phyloP scores from a whole-genome alignment of 2,888 invertebrate species.

The Sesamia inferens region DNA sequence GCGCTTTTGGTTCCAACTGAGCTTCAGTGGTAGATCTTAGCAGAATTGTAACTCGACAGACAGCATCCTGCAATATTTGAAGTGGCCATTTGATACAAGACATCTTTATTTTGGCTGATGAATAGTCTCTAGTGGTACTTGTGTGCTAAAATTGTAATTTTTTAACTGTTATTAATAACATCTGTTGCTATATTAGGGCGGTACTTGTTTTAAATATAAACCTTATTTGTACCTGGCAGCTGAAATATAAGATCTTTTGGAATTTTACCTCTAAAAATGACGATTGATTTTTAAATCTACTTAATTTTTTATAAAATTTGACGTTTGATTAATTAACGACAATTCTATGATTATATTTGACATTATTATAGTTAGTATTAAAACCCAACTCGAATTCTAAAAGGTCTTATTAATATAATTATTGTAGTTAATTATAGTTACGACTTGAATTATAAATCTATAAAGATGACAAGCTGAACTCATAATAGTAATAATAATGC shows the following conservation, averaged over 20 bases:
- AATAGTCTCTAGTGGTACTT: slow-evolving; percentile 26
- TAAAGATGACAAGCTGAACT: slow-evolving; percentile 45
- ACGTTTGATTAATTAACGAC: slow-evolving; percentile 27
- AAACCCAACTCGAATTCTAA: slow-evolving; percentile 44
- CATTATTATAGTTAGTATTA: slow-evolving; percentile 34
- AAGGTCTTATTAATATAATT: slow-evolving; percentile 49
- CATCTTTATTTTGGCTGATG: slow-evolving; percentile 2
- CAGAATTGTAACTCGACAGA: neutral
- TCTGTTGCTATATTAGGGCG: slow-evolving; percentile 20
- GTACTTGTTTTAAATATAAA: slow-evolving; percentile 34
- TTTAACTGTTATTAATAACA: slow-evolving; percentile 20
- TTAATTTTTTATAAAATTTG: slow-evolving; percentile 7
- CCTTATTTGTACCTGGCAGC: slow-evolving; percentile 46
- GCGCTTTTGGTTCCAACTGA: neutral
- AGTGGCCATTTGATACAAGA: neutral
- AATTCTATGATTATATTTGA: neutral
- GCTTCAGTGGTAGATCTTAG: neutral
- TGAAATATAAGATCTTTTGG: slow-evolving; percentile 49
- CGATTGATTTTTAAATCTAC: too few species aligned
- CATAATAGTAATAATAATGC: slow-evolving; percentile 3
- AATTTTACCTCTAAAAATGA: neutral
- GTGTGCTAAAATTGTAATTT: slow-evolving; percentile 23
- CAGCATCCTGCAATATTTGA: neutral
- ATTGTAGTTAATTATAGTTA: slow-evolving; percentile 34
- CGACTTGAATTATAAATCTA: slow-evolving; percentile 46